Evolutionary conservation across 2,888 invertebrate genomes (phyloP).

Genomic region (Scaptomyza reducta): DNA sequence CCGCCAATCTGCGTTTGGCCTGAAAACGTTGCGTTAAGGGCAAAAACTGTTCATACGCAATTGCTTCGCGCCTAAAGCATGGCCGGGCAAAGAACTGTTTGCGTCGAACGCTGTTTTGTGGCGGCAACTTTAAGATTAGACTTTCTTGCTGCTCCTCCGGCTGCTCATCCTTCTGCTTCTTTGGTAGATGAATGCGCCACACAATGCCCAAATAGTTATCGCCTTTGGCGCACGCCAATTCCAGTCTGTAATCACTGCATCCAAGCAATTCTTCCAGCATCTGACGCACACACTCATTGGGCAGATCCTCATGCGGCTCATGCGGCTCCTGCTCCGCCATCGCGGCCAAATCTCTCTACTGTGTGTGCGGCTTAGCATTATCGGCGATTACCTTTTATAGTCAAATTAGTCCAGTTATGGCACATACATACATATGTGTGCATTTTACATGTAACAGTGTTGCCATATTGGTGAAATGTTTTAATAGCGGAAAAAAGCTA

Average conservation of each 20-base stretch:
- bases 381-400: slow-evolving; percentile 11
- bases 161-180: not conserved
- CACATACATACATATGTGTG: not conserved
- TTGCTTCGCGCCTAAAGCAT: slow-evolving; percentile 76
- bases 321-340: not conserved
- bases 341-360: slow-evolving; percentile 2
- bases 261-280: slow-evolving; percentile 59
- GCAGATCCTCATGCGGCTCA: slow-evolving; percentile 39
- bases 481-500: not conserved
- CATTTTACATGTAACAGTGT: not conserved
- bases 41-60: slow-evolving; percentile 78
- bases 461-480: not conserved
- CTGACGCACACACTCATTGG: slow-evolving; percentile 60
- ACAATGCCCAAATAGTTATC: slow-evolving; percentile 82
- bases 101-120: slow-evolving; percentile 72
- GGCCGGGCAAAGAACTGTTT: slow-evolving; percentile 79
- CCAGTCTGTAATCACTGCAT: slow-evolving; percentile 48
- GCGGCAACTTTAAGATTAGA: slow-evolving; percentile 80
- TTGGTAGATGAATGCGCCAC: slow-evolving; percentile 58
- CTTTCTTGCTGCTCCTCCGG: slow-evolving; percentile 6
- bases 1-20: slow-evolving; percentile 53
- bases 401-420: not conserved
- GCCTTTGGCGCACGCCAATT: slow-evolving; percentile 75
- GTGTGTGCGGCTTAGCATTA: not conserved
- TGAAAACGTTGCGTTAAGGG: slow-evolving; percentile 75